A percentile compares a stretch with the other conserved stretches of the same genome.
These are phyloP conservation scores for Cantharis rustica DNA, from an alignment of 2,888 invertebrate species.

Conservation along the genomic window DNA sequence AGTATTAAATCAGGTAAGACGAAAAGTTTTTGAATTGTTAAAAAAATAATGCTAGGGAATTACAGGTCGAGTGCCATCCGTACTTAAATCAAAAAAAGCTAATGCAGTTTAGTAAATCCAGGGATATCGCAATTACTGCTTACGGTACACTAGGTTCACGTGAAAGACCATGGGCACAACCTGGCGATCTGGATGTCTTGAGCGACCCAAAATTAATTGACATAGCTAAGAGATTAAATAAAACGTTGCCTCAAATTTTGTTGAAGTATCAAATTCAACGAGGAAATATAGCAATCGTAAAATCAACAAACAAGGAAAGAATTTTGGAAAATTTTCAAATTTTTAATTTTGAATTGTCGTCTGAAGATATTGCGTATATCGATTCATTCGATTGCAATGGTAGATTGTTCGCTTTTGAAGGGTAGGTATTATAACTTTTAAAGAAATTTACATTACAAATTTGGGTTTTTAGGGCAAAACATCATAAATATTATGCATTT, in stretches of 20 bases:
- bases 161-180: constrained; percentile 79
- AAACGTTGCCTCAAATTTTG: constrained; percentile 72
- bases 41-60: constrained; percentile 33
- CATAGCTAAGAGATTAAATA: constrained; percentile 67
- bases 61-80: constrained; percentile 82
- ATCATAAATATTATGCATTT: background rate
- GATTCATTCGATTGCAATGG: constrained; percentile 74
- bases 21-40: constrained; percentile 57
- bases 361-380: constrained; percentile 69
- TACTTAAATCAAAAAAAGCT: constrained; percentile 75
- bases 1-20: constrained; percentile 62
- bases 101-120: constrained; percentile 69
- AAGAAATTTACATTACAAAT: background rate
- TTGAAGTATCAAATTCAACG: constrained; percentile 70
- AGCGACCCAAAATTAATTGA: constrained; percentile 72
- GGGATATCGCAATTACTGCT: constrained; percentile 72
- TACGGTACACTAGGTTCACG: constrained; percentile 87
- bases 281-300: constrained; percentile 77
- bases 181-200: constrained; percentile 71
- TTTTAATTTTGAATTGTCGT: constrained; percentile 72
- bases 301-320: constrained; percentile 74
- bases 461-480: background rate
- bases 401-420: constrained; percentile 45
- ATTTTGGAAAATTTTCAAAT: constrained; percentile 73
- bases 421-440: background rate